phyloP scores from a whole-genome alignment of 2,113 vertebrate genomes.

The Collichthys lucidus region DNA sequence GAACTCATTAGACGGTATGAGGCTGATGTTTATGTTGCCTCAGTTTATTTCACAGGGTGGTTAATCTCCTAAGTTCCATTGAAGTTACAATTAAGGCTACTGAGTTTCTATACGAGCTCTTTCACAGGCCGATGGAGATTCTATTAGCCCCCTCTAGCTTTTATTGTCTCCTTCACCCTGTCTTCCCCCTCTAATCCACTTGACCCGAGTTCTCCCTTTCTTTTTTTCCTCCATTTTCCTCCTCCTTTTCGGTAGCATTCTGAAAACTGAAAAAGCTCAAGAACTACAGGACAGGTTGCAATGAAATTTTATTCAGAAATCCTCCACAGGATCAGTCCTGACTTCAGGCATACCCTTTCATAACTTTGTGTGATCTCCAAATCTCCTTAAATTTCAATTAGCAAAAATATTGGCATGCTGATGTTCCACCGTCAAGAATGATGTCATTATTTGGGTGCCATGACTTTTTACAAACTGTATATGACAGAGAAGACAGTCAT shows the following conservation, averaged over 20 bases:
- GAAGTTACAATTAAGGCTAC: constrained; percentile 35
- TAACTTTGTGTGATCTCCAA: too few relatives aligned
- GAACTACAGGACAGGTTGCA: background rate
- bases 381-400: too few relatives aligned
- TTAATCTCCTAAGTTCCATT: constrained; percentile 41
- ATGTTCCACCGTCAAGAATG: too few relatives aligned
- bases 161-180: constrained; percentile 16
- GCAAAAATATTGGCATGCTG: too few relatives aligned
- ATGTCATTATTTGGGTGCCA: too few relatives aligned
- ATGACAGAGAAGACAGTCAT: too few relatives aligned
- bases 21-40: constrained; percentile 18
- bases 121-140: constrained; percentile 24
- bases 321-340: background rate
- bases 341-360: too few relatives aligned
- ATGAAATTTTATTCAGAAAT: background rate
- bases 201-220: background rate
- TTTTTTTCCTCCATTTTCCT: background rate
- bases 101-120: constrained; percentile 14
- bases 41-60: constrained; percentile 1
- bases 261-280: background rate
- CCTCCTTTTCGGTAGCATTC: background rate
- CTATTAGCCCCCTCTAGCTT: constrained; percentile 3
- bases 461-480: too few relatives aligned
- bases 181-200: constrained; percentile 8
- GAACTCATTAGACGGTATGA: constrained; percentile 23